A percentile compares a stretch with the other conserved stretches of the same genome.
phyloP scores from a whole-genome alignment of 2,797 vertebrate species.

The Macropus fuliginosus region DNA sequence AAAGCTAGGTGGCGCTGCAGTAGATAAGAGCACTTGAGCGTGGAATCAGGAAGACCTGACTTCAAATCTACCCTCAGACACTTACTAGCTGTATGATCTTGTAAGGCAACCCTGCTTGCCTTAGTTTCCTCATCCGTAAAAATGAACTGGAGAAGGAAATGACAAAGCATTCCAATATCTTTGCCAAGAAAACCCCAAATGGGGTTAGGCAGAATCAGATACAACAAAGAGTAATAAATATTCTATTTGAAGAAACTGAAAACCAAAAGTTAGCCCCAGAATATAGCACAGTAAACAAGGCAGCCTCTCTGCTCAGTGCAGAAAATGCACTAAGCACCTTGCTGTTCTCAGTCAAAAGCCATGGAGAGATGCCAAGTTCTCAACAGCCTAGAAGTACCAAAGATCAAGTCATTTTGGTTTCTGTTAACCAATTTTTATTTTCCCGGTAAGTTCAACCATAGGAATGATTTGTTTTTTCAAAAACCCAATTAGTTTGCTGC shows the following conservation, averaged over 20 bases:
- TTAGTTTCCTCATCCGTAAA: not conserved
- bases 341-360: constrained; percentile 1
- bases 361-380: not conserved
- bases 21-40: too few relatives aligned
- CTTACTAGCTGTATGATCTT: too few relatives aligned
- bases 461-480: not conserved
- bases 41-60: not conserved
- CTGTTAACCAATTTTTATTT: constrained; percentile 13
- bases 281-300: not conserved
- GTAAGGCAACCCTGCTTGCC: not conserved
- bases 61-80: not conserved
- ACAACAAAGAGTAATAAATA: not conserved
- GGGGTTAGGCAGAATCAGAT: not conserved
- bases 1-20: not conserved
- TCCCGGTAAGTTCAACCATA: not conserved
- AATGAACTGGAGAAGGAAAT: not conserved
- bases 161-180: not conserved
- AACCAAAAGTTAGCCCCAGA: not conserved
- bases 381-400: not conserved
- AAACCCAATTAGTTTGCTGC: not conserved
- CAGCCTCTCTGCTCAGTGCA: not conserved
- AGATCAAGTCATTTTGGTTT: not conserved
- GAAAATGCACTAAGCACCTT: constrained; percentile 8
- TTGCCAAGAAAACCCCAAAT: not conserved
- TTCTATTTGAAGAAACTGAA: constrained; percentile 41